A percentile compares a stretch with the other conserved stretches of the same genome.
These are phyloP conservation scores for Timandra comae DNA, from an alignment of 2,888 invertebrate genomes.

Conservation along the genomic window DNA sequence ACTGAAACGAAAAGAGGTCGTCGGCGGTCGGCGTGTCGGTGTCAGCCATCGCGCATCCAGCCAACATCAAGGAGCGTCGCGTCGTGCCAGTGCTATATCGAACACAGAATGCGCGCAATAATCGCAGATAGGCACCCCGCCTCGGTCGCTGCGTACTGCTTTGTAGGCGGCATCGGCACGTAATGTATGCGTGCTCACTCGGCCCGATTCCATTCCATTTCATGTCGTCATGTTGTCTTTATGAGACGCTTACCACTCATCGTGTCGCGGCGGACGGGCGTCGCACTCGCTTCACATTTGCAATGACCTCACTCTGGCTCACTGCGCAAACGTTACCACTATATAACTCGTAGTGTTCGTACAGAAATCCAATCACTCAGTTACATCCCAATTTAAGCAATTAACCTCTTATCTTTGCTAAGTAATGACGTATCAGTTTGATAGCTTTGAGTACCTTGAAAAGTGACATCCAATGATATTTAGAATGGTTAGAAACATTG, in stretches of 20 bases:
- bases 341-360: no score
- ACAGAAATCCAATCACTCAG: no score
- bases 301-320: slow-evolving; percentile 62
- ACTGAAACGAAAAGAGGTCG: slow-evolving; percentile 72
- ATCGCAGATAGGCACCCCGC: slow-evolving; percentile 45
- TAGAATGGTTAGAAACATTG: no score
- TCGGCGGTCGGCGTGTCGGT: slow-evolving; percentile 37
- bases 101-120: slow-evolving; percentile 36
- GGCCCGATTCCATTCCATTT: slow-evolving; percentile 42
- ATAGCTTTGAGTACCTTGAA: no score
- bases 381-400: no score
- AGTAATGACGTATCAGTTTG: no score
- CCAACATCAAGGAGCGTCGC: slow-evolving; percentile 52
- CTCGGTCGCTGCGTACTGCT: slow-evolving; percentile 14
- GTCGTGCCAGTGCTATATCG: slow-evolving; percentile 45
- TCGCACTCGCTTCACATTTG: slow-evolving; percentile 43
- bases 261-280: slow-evolving; percentile 40
- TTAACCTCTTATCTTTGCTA: no score
- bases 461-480: no score
- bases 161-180: slow-evolving; percentile 65
- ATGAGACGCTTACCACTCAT: slow-evolving; percentile 28
- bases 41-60: slow-evolving; percentile 48
- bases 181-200: slow-evolving; percentile 60
- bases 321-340: slow-evolving; percentile 44
- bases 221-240: slow-evolving; percentile 46